Evolutionary conservation across 2,888 invertebrate genomes (phyloP), one percentile per base, ranked within the genome.

Genomic region (Camptogramma bilineatum): DNA sequence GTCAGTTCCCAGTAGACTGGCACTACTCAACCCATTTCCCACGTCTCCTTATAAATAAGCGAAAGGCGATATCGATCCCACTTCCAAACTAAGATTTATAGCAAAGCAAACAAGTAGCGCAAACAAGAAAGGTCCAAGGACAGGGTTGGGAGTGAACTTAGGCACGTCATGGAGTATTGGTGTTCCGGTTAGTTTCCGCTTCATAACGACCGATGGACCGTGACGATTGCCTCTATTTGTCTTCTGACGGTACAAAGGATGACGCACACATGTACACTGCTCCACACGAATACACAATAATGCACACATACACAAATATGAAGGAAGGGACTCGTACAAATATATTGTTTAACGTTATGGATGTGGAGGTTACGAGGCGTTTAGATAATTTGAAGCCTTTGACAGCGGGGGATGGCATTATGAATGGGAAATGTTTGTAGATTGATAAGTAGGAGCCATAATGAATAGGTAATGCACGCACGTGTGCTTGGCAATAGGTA

Each of bases 201-300:
- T 78, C 77, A 80, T 84, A 81, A 81, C 80, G 75, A 74, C 77
- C 84, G 84, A 87, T 85, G 81, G 82, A 78, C 82, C 84, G 81
- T 76, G 78, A 79, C 81, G 79, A 83, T 84, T 81, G 82, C 84
- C 81, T 78, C 84, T 81, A 87, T 89, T 89, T 87, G 81, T 87
- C 86, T 85, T 81, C 73, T 67, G 70, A 68, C 54, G 55, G 73
- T 75, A 82, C 79, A 78, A 79, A 79, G 79, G 80, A 73, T 66
- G 67, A 73, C 70, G 39, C 63, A 67, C 67, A 72, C 69, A 71
- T 54, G 61, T 57, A 51, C 18, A 44, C 24, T 18, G 7, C 9
- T 44, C 52, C 42, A 42, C 31, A 21, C 53, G 48, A 21, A 42
- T 34, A 55, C 9, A 39, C 39, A 17, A 34, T 31, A 24, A 31